Evolutionary conservation across 2,797 vertebrate species (phyloP).

Genomic region (Pyrocephalus nanus): DNA sequence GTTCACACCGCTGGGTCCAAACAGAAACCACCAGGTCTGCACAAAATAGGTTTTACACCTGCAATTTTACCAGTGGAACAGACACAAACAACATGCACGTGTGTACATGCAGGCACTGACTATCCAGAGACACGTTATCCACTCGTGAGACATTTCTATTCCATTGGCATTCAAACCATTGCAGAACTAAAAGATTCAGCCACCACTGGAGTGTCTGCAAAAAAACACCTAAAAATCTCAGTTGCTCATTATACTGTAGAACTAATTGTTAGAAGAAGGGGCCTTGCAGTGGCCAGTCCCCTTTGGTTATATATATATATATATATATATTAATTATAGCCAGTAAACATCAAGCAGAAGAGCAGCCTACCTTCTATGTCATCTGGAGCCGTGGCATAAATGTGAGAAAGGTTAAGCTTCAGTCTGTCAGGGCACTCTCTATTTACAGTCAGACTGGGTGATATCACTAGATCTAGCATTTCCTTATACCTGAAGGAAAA

Average conservation of each 20-base stretch:
- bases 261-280: neutral
- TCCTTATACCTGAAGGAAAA: constrained; percentile 83
- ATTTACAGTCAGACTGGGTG: constrained; percentile 81
- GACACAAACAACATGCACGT: fast-evolving
- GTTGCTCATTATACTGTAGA: neutral
- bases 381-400: constrained; percentile 73
- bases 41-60: neutral
- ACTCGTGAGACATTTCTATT: neutral
- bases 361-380: constrained; percentile 79
- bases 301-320: neutral
- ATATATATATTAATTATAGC: neutral
- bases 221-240: neutral
- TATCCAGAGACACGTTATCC: fast-evolving
- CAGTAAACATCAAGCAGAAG: constrained; percentile 21
- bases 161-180: neutral
- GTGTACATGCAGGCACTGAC: neutral
- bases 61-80: neutral
- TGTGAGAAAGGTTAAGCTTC: constrained; percentile 66
- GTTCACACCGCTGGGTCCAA: neutral
- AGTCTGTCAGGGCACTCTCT: constrained; percentile 71
- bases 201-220: neutral
- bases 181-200: neutral
- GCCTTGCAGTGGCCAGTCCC: neutral
- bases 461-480: constrained; percentile 85
- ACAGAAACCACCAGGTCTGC: neutral